Evolutionary conservation across 2,888 invertebrate genomes (phyloP).

Genomic region (Folsomia candida): DNA sequence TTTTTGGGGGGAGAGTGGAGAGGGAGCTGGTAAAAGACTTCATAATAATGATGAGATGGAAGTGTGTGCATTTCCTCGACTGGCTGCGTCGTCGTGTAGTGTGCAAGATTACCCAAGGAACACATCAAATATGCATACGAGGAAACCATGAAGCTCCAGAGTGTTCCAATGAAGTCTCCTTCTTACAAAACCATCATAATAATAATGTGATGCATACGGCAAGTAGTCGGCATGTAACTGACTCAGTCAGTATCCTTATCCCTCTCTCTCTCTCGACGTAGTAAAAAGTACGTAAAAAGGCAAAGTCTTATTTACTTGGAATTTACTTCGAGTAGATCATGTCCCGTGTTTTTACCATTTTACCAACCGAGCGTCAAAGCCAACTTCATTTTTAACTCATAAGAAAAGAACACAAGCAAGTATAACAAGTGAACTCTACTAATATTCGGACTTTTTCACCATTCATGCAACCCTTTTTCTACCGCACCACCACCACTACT

Average conservation of each 20-base stretch:
- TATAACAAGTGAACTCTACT: no score
- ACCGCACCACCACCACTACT: slow-evolving; percentile 2
- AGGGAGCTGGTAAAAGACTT: not conserved
- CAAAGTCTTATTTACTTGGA: slow-evolving; percentile 17
- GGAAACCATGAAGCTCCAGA: slow-evolving; percentile 47
- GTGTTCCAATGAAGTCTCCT: slow-evolving; percentile 39
- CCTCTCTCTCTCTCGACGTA: slow-evolving; percentile 3
- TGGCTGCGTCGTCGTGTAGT: not conserved
- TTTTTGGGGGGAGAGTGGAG: slow-evolving; percentile 20
- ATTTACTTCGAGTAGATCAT: not conserved
- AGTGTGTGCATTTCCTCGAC: slow-evolving; percentile 13
- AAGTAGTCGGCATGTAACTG: no score
- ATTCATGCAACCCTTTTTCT: not conserved
- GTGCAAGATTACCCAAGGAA: slow-evolving; percentile 50
- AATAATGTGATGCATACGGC: slow-evolving; percentile 17
- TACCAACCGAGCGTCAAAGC: not conserved
- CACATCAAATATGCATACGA: slow-evolving; percentile 51
- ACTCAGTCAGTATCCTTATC: no score
- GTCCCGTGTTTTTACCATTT: not conserved
- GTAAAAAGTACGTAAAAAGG: slow-evolving; percentile 25
- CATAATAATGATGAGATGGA: slow-evolving; percentile 15
- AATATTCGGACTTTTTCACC: not conserved
- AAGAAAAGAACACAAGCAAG: not conserved
- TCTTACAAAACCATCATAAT: slow-evolving; percentile 13
- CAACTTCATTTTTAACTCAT: slow-evolving; percentile 41